A percentile compares a stretch with the other conserved stretches of the same genome.
These are phyloP conservation scores for Orthosia gothica DNA, from an alignment of 2,888 invertebrate species.

Conservation along the genomic window DNA sequence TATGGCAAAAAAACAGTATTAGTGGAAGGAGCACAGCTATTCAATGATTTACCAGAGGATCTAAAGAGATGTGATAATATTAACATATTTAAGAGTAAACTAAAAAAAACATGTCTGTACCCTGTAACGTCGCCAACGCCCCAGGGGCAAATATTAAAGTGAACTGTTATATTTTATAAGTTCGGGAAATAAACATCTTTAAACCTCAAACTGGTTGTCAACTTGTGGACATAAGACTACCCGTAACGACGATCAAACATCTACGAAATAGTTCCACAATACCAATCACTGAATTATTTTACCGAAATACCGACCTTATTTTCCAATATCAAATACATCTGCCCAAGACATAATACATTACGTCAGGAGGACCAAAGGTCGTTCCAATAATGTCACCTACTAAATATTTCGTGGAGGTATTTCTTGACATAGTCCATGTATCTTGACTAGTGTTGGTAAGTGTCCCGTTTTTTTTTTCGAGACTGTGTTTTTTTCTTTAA, in stretches of 20 bases:
- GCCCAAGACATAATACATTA: conserved; percentile 23
- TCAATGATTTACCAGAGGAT: too few relatives aligned
- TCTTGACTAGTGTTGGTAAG: conserved; percentile 32
- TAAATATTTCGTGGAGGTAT: conserved; percentile 57
- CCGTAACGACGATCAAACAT: neutral
- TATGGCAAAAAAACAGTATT: too few relatives aligned
- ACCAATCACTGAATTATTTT: conserved; percentile 23
- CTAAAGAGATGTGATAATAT: too few relatives aligned
- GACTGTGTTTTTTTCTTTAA: neutral
- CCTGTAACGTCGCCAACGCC: too few relatives aligned
- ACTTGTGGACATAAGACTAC: too few relatives aligned
- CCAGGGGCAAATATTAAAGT: too few relatives aligned
- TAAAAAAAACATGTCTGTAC: too few relatives aligned
- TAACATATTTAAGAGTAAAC: too few relatives aligned
- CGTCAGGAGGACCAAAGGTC: conserved; percentile 37
- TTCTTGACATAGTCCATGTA: conserved; percentile 30
- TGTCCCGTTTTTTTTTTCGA: neutral
- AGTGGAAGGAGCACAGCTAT: too few relatives aligned
- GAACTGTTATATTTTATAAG: too few relatives aligned
- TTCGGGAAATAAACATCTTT: too few relatives aligned
- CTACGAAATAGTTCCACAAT: neutral
- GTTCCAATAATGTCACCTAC: conserved; percentile 51
- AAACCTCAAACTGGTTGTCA: too few relatives aligned
- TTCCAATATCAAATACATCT: conserved; percentile 21
- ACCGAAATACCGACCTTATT: conserved; percentile 3